Evolutionary conservation across 2,113 vertebrate species (phyloP).

Genomic region (Hiodon tergisus): DNA sequence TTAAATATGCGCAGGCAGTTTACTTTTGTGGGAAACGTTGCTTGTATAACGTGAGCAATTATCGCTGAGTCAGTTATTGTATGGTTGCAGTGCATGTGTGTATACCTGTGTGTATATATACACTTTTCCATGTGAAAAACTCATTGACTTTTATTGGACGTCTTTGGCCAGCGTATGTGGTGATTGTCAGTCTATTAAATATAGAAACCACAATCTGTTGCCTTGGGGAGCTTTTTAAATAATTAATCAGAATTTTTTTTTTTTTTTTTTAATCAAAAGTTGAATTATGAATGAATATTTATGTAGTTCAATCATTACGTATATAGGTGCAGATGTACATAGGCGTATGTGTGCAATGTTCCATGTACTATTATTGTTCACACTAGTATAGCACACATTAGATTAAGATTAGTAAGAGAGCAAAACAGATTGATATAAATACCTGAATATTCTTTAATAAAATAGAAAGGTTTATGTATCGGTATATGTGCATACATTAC

Average conservation of each 20-base stretch:
- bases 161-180: not conserved
- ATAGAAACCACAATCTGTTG: not conserved
- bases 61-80: too few species aligned
- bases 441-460: too few species aligned
- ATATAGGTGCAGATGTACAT: too few species aligned
- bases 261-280: not conserved
- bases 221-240: not conserved
- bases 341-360: not conserved
- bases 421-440: too few species aligned
- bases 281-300: not conserved
- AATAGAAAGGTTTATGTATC: not conserved
- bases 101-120: not conserved
- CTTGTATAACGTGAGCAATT: too few species aligned
- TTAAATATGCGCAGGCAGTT: too few species aligned
- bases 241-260: not conserved
- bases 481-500: not conserved
- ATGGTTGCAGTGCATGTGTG: not conserved
- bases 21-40: too few species aligned
- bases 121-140: not conserved
- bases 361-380: too few species aligned
- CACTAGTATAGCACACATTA: too few species aligned
- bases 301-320: not conserved
- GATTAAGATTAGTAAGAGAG: too few species aligned
- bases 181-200: constrained; percentile 1
- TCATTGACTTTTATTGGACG: not conserved